These are phyloP conservation scores for Varanus salvator DNA, from an alignment of 2,113 vertebrate genomes.

Conservation along the genomic window DNA sequence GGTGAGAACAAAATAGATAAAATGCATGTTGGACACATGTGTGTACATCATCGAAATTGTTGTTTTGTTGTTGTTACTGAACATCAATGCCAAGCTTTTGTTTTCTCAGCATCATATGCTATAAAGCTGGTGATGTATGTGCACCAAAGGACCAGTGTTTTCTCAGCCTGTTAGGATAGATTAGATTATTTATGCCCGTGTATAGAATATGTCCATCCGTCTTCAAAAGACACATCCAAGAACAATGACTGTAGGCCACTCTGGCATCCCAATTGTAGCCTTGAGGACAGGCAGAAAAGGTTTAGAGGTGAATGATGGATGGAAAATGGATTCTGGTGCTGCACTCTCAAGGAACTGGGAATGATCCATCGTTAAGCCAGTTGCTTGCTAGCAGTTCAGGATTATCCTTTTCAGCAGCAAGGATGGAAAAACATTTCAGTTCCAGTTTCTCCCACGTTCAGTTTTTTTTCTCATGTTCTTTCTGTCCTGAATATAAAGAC, in stretches of 20 bases:
- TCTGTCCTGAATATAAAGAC: too few species aligned
- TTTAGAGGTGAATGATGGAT: neutral
- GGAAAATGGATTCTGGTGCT: neutral
- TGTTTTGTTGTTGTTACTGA: neutral
- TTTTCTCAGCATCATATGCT: neutral
- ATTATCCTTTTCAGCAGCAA: neutral
- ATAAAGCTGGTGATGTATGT: neutral
- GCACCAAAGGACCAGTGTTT: neutral
- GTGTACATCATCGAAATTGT: neutral
- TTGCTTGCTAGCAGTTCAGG: neutral
- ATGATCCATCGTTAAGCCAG: neutral
- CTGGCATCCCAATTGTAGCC: neutral
- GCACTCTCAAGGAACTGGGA: neutral
- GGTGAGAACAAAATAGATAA: conserved; percentile 14
- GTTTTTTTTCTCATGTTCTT: too few species aligned
- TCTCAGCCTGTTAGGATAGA: neutral
- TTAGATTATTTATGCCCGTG: conserved; percentile 6
- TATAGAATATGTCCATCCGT: neutral
- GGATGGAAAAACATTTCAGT: too few species aligned
- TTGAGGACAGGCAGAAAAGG: neutral
- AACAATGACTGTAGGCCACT: neutral
- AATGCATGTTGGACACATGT: neutral
- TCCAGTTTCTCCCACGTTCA: too few species aligned
- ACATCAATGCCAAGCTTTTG: neutral
- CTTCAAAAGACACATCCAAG: neutral